Percentiles rank a stretch among this genome's conserved stretches.
Conservation (phyloP, 2,113 vertebrate species). For the Collichthys lucidus region DNA sequence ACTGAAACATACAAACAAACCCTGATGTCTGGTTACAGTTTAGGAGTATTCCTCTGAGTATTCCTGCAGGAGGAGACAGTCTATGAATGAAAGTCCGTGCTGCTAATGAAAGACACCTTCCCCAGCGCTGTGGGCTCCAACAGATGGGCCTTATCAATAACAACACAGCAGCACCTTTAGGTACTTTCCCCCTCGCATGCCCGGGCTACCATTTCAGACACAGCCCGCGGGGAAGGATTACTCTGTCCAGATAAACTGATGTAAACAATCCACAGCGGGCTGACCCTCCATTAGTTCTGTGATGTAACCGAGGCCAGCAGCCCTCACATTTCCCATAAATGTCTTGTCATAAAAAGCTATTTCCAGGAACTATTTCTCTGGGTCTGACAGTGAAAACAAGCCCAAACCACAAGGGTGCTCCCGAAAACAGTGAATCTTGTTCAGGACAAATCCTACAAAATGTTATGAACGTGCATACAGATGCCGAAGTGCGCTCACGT, state of each 20-base stretch:
- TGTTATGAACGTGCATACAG: background rate
- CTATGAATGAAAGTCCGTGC: constrained; percentile 29
- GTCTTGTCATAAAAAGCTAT: constrained; percentile 53
- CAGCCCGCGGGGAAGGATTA: constrained; percentile 32
- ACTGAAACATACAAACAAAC: constrained; percentile 36
- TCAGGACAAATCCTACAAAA: background rate
- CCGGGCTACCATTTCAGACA: constrained; percentile 34
- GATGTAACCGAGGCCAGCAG: constrained; percentile 57
- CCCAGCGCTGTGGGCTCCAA: constrained; percentile 38
- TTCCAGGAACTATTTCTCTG: constrained; percentile 57
- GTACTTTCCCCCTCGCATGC: constrained; percentile 46
- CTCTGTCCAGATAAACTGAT: constrained; percentile 39
- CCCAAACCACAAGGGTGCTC: constrained; percentile 32
- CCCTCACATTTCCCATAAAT: constrained; percentile 71
- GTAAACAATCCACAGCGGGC: constrained; percentile 26
- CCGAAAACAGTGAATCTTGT: background rate
- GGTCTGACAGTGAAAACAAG: constrained; percentile 34
- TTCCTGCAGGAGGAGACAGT: constrained; percentile 25
- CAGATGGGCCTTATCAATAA: constrained; percentile 49
- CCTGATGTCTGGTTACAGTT: constrained; percentile 45
- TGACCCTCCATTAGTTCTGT: constrained; percentile 33
- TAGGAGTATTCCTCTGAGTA: constrained; percentile 11
- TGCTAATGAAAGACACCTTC: constrained; percentile 61
- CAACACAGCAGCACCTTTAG: constrained; percentile 41
- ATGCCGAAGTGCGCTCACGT: background rate